Conservation (phyloP, 2,113 vertebrate species). For the Chloropsis cyanopogon region DNA sequence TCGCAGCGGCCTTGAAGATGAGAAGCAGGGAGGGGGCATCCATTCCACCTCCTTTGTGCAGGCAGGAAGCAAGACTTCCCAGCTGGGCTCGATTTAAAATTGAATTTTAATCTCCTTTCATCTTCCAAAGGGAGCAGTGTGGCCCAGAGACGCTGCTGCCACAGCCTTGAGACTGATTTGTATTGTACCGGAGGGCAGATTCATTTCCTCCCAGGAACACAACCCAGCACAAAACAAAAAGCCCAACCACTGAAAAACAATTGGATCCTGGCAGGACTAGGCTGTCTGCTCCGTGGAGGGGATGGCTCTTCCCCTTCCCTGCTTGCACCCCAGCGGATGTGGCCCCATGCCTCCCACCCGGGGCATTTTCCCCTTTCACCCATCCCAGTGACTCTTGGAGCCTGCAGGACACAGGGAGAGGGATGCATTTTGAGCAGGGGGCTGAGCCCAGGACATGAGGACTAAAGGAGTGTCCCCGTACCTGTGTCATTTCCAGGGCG, state of each 20-base stretch:
- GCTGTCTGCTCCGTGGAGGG: not conserved
- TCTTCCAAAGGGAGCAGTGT: conserved; percentile 55
- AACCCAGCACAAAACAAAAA: conserved; percentile 50
- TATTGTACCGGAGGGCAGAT: conserved; percentile 41
- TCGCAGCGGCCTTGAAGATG: not conserved
- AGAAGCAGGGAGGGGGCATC: conserved; percentile 24
- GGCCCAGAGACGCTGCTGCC: conserved; percentile 19
- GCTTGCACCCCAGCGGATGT: not conserved
- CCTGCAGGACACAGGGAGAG: not conserved
- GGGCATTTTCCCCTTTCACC: not conserved
- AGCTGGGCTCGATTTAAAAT: conserved; percentile 57
- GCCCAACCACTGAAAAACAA: not conserved
- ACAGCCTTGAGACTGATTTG: conserved; percentile 55
- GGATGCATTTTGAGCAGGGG: not conserved
- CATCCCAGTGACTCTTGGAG: not conserved
- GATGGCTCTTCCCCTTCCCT: not conserved
- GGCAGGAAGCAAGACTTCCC: conserved; percentile 55
- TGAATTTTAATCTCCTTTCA: conserved; percentile 63
- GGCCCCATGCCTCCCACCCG: not conserved
- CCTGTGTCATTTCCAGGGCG: conserved; percentile 94
- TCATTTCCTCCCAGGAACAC: conserved; percentile 61
- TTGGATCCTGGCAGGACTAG: not conserved
- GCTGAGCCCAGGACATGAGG: not conserved
- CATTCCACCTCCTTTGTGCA: conserved; percentile 40
- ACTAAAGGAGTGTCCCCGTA: not conserved